Evolutionary conservation across 2,888 invertebrate genomes (phyloP), one percentile per base, ranked within the genome.

Genomic region (Lagria hirta): DNA sequence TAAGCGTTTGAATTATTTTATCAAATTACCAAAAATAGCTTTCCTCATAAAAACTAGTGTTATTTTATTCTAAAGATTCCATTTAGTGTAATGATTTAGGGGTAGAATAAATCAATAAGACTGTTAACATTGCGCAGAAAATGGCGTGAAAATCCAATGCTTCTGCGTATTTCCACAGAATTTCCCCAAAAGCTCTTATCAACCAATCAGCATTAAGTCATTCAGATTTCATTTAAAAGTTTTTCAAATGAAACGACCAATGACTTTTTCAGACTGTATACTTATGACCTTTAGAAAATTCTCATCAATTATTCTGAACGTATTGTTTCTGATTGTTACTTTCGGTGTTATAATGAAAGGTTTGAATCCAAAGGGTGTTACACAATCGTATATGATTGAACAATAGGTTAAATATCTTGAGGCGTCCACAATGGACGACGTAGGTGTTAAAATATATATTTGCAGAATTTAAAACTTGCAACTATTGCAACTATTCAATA

Each of bases 381-480:
- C 61, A 59, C 60, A 61, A 61, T 61, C 44, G 51, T 46, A 46
- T 54, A 52, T 53, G 58, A 57, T 60, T 60, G 57, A 59, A 63
- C 63, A 64, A 64, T 64, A 64, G 64, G 61, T 64, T 62, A 62
- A 62, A 64, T 64, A 62, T 57, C 64, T 61, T 48, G 50, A 52
- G 64, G 64, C 64, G 61, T 57, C 61, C 57, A 55, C 55, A 53
- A 34, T 46, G 55, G n/a, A n/a, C n/a, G n/a, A n/a, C 52, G 63
- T 64, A 51, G 64, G 64, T 51, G 62, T 57, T 50, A 54, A 61
- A 61, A 59, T 60, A 55, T 61, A 61, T 56, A 60, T 61, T 57
- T 63, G 60, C 59, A 61, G 54, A 58, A 58, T 60, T 37, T 29
- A n/a, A n/a, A n/a, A n/a, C n/a, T n/a, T n/a, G n/a, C n/a, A n/a